Conservation (phyloP, 2,797 vertebrate species). For the Danio albolineatus region DNA sequence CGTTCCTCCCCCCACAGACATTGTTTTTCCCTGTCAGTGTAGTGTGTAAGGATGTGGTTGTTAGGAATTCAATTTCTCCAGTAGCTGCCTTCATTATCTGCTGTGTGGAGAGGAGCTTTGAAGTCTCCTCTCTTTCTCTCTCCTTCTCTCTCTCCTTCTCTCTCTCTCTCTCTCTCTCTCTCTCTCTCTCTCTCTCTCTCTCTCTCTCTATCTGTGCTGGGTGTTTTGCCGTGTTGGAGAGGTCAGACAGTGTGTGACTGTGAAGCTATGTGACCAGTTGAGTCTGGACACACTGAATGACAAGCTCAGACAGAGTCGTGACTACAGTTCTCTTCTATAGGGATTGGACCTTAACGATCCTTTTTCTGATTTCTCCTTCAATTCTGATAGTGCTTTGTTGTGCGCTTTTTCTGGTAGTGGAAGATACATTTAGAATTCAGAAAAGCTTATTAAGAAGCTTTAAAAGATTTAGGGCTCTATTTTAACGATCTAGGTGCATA, state of each 20-base stretch:
- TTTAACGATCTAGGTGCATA: too few relatives aligned
- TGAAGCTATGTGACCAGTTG: conserved; percentile 75
- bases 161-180: not conserved
- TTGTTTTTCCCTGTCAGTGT: conserved; percentile 71
- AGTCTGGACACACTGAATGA: conserved; percentile 74
- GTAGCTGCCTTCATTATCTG: conserved; percentile 65
- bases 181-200: not conserved
- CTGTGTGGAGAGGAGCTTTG: conserved; percentile 48
- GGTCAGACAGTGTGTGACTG: conserved; percentile 82
- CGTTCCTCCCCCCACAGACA: conserved; percentile 41
- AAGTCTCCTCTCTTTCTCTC: conserved; percentile 59
- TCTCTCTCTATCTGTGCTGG: conserved; percentile 69
- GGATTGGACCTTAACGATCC: not conserved
- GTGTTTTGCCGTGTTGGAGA: conserved; percentile 77
- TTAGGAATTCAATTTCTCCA: conserved; percentile 67
- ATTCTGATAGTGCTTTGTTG: not conserved
- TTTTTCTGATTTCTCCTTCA: not conserved
- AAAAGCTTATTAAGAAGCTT: not conserved
- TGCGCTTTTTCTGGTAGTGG: not conserved
- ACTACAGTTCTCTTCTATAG: conserved; percentile 74
- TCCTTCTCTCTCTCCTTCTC: not conserved
- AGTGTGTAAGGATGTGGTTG: conserved; percentile 60
- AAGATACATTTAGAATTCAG: not conserved
- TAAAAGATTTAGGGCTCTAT: too few relatives aligned
- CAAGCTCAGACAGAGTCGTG: conserved; percentile 74